A percentile compares a stretch with the other conserved stretches of the same genome.
Evolutionary conservation across 2,797 vertebrate genomes (phyloP).

Genomic region (Sebastes kiyomatsui): DNA sequence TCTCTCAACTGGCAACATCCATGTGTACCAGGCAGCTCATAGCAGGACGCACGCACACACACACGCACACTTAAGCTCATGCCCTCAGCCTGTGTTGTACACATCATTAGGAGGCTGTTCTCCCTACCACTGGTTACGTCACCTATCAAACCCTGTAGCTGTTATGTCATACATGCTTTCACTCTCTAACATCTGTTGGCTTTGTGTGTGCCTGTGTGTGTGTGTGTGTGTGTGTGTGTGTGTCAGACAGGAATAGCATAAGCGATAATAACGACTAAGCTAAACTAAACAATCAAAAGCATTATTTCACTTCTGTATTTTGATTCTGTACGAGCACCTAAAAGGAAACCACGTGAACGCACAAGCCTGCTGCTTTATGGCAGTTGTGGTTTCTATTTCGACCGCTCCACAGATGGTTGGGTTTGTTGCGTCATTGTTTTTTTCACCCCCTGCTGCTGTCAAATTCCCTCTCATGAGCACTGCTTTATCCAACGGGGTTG

Average conservation of each 20-base stretch:
- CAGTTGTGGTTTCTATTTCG: constrained; percentile 29
- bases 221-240: background rate
- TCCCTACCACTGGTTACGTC: background rate
- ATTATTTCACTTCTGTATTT: background rate
- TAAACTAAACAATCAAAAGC: background rate
- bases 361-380: background rate
- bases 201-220: constrained; percentile 4
- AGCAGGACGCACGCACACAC: background rate
- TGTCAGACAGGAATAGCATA: background rate
- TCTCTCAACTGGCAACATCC: background rate
- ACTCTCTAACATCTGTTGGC: background rate
- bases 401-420: constrained; percentile 60
- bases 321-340: background rate
- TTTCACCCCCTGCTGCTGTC: constrained; percentile 2
- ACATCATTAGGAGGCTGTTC: background rate
- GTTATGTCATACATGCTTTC: constrained; percentile 60
- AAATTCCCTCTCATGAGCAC: constrained; percentile 45
- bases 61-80: background rate
- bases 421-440: constrained; percentile 54
- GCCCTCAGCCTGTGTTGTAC: background rate
- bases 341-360: background rate
- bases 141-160: background rate
- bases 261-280: constrained; percentile 1
- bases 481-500: constrained; percentile 25
- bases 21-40: background rate